Percentiles rank a stretch among this genome's conserved stretches.
Conservation (phyloP, 2,797 vertebrate genomes). For the Bovichtus variegatus region DNA sequence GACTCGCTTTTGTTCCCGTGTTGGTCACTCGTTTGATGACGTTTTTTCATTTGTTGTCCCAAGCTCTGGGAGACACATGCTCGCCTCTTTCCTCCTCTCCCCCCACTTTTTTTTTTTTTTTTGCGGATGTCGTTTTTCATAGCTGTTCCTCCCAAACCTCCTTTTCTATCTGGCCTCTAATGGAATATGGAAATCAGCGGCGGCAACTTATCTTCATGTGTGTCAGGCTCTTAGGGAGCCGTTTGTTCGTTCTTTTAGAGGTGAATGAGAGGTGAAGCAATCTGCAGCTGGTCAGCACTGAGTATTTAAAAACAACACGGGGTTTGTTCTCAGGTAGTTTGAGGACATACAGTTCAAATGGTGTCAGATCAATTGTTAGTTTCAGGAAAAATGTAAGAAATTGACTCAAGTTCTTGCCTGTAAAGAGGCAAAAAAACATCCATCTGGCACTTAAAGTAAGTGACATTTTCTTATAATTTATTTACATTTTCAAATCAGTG, state of each 20-base stretch:
- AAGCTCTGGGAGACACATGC: conserved; percentile 45
- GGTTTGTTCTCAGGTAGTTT: conserved; percentile 60
- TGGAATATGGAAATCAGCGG: conserved; percentile 71
- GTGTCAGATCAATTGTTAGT: conserved; percentile 24
- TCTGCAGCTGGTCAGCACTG: conserved; percentile 61
- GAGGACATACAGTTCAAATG: conserved; percentile 49
- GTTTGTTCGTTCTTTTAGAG: conserved; percentile 58
- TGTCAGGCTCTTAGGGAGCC: conserved; percentile 62
- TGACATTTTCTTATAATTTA: conserved; percentile 31
- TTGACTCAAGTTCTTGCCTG: neutral
- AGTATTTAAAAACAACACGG: conserved; percentile 46
- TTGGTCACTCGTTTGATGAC: conserved; percentile 66
- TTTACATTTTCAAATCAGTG: conserved; percentile 35
- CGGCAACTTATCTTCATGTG: conserved; percentile 63
- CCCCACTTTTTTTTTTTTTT: no score
- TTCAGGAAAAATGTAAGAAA: conserved; percentile 25
- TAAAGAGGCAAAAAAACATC: conserved; percentile 1
- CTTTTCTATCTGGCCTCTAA: conserved; percentile 56
- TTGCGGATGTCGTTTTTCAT: conserved; percentile 30
- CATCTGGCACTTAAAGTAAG: conserved; percentile 13
- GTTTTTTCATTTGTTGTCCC: conserved; percentile 60
- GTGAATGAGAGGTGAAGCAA: conserved; percentile 73
- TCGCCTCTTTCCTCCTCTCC: conserved; percentile 11
- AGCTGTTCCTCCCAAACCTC: conserved; percentile 40
- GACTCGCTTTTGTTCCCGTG: conserved; percentile 72